These are phyloP conservation scores for Phengaris arion DNA, from an alignment of 2,888 invertebrate genomes.

Conservation along the genomic window DNA sequence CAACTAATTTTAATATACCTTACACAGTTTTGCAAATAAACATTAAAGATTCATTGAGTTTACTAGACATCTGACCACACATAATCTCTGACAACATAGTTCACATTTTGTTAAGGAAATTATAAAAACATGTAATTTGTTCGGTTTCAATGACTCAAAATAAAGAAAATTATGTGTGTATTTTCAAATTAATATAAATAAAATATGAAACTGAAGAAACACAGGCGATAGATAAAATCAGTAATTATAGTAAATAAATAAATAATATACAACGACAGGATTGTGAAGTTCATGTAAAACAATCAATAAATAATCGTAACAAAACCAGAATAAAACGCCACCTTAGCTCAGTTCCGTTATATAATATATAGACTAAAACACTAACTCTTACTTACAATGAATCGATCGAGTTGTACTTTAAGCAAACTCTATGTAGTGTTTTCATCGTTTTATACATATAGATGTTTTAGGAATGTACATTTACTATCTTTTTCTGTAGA, in stretches of 20 bases:
- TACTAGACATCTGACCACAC: conserved; percentile 43
- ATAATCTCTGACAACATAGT: conserved; percentile 50
- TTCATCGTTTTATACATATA: conserved; percentile 42
- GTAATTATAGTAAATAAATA: conserved; percentile 24
- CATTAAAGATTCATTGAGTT: conserved; percentile 38
- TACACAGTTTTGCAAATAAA: conserved; percentile 42
- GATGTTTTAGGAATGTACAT: conserved; percentile 55
- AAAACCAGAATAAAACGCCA: conserved; percentile 27
- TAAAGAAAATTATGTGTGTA: conserved; percentile 41
- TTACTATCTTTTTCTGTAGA: conserved; percentile 40
- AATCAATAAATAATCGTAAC: conserved; percentile 29
- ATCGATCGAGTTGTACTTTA: conserved; percentile 63
- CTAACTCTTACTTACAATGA: conserved; percentile 35
- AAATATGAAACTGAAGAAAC: conserved; percentile 32
- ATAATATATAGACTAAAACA: conserved; percentile 29
- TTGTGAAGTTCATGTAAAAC: conserved; percentile 29
- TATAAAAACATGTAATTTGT: conserved; percentile 56
- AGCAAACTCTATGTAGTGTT: conserved; percentile 44
- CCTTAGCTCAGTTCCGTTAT: conserved; percentile 34
- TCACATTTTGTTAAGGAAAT: conserved; percentile 47
- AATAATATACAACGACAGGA: conserved; percentile 9
- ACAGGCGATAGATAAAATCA: conserved; percentile 24
- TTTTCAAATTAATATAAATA: background rate
- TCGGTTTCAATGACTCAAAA: conserved; percentile 52
- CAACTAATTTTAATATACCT: conserved; percentile 42